phyloP scores from a whole-genome alignment of 2,888 invertebrate species.

The Pyralis farinalis region DNA sequence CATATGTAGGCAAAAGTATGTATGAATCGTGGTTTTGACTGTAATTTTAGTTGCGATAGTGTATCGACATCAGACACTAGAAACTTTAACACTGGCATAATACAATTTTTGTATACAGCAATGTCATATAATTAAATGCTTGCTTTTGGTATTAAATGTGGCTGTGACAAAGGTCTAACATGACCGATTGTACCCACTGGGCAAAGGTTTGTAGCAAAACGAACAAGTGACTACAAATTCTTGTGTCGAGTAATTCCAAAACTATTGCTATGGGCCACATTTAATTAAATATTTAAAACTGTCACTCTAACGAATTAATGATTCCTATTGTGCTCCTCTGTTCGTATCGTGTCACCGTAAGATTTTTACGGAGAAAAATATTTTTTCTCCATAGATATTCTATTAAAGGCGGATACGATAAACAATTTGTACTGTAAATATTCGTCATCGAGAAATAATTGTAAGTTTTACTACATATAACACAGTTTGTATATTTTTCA shows the following conservation, averaged over 20 bases:
- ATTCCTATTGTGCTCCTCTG: background rate
- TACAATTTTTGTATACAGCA: slow-evolving; percentile 21
- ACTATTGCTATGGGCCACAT: too few relatives aligned
- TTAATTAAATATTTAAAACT: too few relatives aligned
- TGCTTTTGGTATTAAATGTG: background rate
- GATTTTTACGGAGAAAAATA: slow-evolving; percentile 18
- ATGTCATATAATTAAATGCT: slow-evolving; percentile 4
- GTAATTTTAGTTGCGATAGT: slow-evolving; percentile 40
- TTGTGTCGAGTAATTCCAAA: too few relatives aligned
- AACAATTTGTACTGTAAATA: slow-evolving; percentile 53
- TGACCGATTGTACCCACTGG: too few relatives aligned
- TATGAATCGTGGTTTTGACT: slow-evolving; percentile 30
- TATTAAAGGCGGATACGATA: slow-evolving; percentile 15
- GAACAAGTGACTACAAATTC: too few relatives aligned
- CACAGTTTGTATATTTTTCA: slow-evolving; percentile 74
- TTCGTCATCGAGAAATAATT: slow-evolving; percentile 38
- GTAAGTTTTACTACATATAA: slow-evolving; percentile 58
- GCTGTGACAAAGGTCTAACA: slow-evolving; percentile 1
- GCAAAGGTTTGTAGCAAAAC: too few relatives aligned
- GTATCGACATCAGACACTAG: slow-evolving; percentile 26
- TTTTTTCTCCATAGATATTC: slow-evolving; percentile 27
- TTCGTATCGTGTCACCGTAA: slow-evolving; percentile 6
- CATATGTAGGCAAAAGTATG: slow-evolving; percentile 28
- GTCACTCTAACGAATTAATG: too few relatives aligned
- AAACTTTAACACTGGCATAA: slow-evolving; percentile 24